phyloP scores from a whole-genome alignment of 2,113 vertebrate genomes.

The Rhinolophus sinicus region DNA sequence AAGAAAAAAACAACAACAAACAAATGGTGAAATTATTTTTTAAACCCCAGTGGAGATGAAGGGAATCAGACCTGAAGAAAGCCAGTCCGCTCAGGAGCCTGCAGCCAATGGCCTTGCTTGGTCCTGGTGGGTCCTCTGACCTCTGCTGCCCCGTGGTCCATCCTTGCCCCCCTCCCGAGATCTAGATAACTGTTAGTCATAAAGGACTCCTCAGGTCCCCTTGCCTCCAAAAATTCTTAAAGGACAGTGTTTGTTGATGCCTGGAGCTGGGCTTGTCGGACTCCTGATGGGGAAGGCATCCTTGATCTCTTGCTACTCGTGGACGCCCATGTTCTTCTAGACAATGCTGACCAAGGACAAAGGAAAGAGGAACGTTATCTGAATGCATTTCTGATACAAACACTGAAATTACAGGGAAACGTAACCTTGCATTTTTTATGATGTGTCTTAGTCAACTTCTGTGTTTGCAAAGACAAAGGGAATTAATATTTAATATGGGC shows the following conservation, averaged over 20 bases:
- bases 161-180: neutral
- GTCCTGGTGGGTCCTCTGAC: neutral
- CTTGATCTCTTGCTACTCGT: neutral
- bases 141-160: neutral
- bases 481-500: conserved; percentile 79
- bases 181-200: neutral
- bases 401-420: conserved; percentile 68
- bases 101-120: neutral
- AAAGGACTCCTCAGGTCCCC: neutral
- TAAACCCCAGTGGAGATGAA: neutral
- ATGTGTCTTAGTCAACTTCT: conserved; percentile 70
- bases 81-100: neutral
- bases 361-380: conserved; percentile 4
- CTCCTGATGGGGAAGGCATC: neutral
- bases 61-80: neutral
- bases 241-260: conserved; percentile 29
- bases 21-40: neutral
- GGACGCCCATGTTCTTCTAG: neutral
- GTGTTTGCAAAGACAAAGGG: conserved; percentile 71
- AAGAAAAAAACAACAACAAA: neutral
- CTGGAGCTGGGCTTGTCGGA: neutral
- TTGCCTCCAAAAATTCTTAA: neutral
- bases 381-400: conserved; percentile 39
- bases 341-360: conserved; percentile 1
- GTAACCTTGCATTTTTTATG: conserved; percentile 75